Percentiles rank a stretch among this genome's conserved stretches.
These are phyloP conservation scores for Xestia ashworthii DNA, from an alignment of 2,888 invertebrate species.

Conservation along the genomic window DNA sequence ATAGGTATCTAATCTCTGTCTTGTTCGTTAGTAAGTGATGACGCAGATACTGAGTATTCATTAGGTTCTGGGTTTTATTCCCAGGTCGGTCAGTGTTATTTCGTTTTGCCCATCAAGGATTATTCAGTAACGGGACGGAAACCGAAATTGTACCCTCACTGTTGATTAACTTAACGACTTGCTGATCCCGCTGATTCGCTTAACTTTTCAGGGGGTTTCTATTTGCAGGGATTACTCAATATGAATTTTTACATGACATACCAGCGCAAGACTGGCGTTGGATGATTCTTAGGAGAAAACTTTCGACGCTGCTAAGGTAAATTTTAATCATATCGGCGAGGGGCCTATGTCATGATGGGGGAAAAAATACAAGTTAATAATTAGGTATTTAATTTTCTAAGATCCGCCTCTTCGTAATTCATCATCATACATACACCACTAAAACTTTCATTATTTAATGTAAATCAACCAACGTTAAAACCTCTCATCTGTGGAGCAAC, in stretches of 20 bases:
- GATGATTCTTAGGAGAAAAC: neutral
- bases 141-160: neutral
- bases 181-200: neutral
- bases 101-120: neutral
- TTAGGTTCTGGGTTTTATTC: neutral
- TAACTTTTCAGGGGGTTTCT: neutral
- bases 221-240: neutral
- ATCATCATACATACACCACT: neutral
- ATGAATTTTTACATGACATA: neutral
- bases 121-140: neutral
- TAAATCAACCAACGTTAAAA: slow-evolving; percentile 10
- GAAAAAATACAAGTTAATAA: neutral
- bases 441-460: slow-evolving; percentile 25
- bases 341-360: too few species aligned
- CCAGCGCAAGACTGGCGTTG: neutral
- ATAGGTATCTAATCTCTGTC: neutral
- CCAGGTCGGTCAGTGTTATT: neutral
- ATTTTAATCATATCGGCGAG: neutral
- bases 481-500: slow-evolving; percentile 18
- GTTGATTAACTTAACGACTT: neutral
- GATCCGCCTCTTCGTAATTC: slow-evolving; percentile 4
- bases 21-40: neutral
- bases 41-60: neutral
- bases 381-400: neutral
- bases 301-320: neutral